Percentiles rank a stretch among this genome's conserved stretches.
Conservation (phyloP, 2,888 invertebrate species). For the Exocentrus adspersus region DNA sequence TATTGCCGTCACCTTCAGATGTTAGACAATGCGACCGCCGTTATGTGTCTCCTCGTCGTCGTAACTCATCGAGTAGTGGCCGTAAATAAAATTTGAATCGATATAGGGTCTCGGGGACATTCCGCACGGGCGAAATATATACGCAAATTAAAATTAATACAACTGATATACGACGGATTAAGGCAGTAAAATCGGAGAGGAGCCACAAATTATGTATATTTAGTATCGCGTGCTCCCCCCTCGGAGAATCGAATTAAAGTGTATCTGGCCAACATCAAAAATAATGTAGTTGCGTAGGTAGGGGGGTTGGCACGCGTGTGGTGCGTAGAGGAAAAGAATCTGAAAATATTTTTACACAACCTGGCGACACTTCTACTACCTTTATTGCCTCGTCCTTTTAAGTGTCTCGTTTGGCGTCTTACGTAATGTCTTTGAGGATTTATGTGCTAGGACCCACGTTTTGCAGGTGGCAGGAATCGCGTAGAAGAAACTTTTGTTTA, state of each 20-base stretch:
- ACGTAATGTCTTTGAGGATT: constrained; percentile 53
- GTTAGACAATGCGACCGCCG: too few species aligned
- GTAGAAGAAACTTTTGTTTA: too few species aligned
- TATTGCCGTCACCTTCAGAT: neutral
- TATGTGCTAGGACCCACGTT: constrained; percentile 35
- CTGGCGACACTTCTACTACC: constrained; percentile 23
- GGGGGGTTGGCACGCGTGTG: constrained; percentile 58
- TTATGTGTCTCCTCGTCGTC: neutral
- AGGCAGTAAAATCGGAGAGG: constrained; percentile 59
- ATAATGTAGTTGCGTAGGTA: constrained; percentile 60
- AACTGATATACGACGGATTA: constrained; percentile 50
- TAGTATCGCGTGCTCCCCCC: constrained; percentile 61
- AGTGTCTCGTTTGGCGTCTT: constrained; percentile 54
- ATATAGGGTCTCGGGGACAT: constrained; percentile 21
- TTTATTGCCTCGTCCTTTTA: constrained; percentile 45
- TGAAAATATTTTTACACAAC: neutral
- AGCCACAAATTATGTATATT: constrained; percentile 60
- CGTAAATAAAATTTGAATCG: constrained; percentile 21
- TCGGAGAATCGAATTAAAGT: constrained; percentile 62
- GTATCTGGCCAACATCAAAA: constrained; percentile 63
- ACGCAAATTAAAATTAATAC: constrained; percentile 48
- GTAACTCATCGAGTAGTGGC: neutral
- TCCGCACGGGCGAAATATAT: constrained; percentile 38
- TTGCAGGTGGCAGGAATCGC: constrained; percentile 2
- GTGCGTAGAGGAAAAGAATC: constrained; percentile 21